Base-by-base conservation (phyloP, 1,140 invertebrate genomes). In the Caerostris darwini region DNA sequence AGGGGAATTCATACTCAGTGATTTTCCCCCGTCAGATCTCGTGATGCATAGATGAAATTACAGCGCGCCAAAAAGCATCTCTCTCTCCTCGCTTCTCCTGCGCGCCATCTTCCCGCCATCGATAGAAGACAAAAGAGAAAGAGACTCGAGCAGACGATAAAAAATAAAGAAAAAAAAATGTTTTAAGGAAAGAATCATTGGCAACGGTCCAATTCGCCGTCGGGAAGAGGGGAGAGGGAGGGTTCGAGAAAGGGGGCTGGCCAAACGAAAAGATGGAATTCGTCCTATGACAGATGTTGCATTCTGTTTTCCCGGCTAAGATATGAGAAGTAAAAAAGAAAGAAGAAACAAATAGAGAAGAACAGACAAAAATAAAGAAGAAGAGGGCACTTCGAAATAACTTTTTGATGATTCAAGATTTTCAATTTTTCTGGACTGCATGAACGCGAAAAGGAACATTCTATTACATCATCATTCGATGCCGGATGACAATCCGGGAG, bases 201-300 rank as follows among this genome's bases (percentile, higher is more conserved):
- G 90, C 90, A 92, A 85, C 81, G 81, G 82, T 92, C 81, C 90
- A 92, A 92, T 61, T 81, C 71, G 89, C 71, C 71, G 14, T 81
- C n/a, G 67, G 64, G 64, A 53, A n/a, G 19, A 19, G 85, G 85
- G 17, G 57, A 3, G 19, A 58, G 58, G 34, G 34, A 34, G 34
- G 34, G 34, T 34, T 34, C 2, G 34, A 34, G 34, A 34, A 19
- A 87, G 71, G 19, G n/a, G 61, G 19, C 5, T 8, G 85, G 85
- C 61, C 19, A 19, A 54, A 56, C 71, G 53, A 7, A 50, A 59
- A 91, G 90, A 83, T 61, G 90, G 82, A 85, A 92, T 92, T 85
- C 90, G 69, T 56, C 81, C 34, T 85, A 92, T 92, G 90, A 92
- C 90, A 92, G 90, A 92, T 92, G 90, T 92, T 92, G 59, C 90